Conservation (phyloP, 2,888 invertebrate genomes). For the Endotricha flammealis region DNA sequence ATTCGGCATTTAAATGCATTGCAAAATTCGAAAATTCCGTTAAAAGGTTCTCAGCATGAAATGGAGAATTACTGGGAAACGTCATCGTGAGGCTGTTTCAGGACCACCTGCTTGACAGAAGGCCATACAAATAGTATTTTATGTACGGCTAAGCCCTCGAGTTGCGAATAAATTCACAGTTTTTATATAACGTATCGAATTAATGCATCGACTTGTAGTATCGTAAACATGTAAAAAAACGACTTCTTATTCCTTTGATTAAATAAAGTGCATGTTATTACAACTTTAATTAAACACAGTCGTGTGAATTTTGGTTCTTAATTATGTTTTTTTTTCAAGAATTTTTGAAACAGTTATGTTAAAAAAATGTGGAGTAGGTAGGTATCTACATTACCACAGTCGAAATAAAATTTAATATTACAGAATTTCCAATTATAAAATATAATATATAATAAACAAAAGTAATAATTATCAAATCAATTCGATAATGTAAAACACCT, state of each 20-base stretch:
- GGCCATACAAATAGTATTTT: constrained; percentile 56
- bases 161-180: constrained; percentile 59
- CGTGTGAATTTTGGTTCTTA: constrained; percentile 11
- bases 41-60: constrained; percentile 57
- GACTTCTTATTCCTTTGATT: constrained; percentile 36
- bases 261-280: constrained; percentile 28
- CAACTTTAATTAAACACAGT: constrained; percentile 27
- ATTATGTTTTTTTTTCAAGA: constrained; percentile 5
- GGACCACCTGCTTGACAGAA: constrained; percentile 60
- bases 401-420: too few species aligned
- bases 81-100: constrained; percentile 39
- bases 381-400: too few species aligned
- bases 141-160: constrained; percentile 45
- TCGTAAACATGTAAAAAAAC: constrained; percentile 34
- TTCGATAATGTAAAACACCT: too few species aligned
- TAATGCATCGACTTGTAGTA: constrained; percentile 38
- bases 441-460: too few species aligned
- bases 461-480: too few species aligned
- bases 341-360: constrained; percentile 3
- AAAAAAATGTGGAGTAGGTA: too few species aligned
- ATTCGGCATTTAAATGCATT: constrained; percentile 60
- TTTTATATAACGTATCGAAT: constrained; percentile 65
- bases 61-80: constrained; percentile 47
- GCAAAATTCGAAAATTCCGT: constrained; percentile 39
- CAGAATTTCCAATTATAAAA: too few species aligned